Percentiles rank a stretch among this genome's conserved stretches.
phyloP scores from a whole-genome alignment of 2,888 invertebrate genomes.

The Acleris emargana region DNA sequence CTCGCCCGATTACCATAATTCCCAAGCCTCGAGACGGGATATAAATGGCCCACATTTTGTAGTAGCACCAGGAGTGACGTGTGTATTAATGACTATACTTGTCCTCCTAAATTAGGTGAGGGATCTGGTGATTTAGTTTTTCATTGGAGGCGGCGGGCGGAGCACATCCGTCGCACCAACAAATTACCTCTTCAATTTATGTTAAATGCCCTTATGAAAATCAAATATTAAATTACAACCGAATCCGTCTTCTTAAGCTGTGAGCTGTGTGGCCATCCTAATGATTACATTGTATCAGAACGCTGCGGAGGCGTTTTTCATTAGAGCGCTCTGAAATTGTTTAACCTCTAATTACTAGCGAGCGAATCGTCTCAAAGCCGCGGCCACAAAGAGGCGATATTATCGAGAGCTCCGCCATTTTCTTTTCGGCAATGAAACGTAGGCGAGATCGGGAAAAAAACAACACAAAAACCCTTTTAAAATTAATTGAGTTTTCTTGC shows the following conservation, averaged over 20 bases:
- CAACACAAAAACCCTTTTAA: constrained; percentile 84
- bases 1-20: constrained; percentile 83
- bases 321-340: constrained; percentile 59
- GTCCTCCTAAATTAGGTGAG: constrained; percentile 82
- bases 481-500: constrained; percentile 84
- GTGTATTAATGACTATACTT: constrained; percentile 83
- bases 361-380: constrained; percentile 65
- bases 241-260: constrained; percentile 10
- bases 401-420: constrained; percentile 69
- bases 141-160: constrained; percentile 61
- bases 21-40: constrained; percentile 77
- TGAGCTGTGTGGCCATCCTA: constrained; percentile 12
- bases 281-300: constrained; percentile 26
- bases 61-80: constrained; percentile 80
- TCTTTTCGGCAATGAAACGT: constrained; percentile 59
- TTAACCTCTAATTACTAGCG: constrained; percentile 75
- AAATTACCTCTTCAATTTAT: constrained; percentile 45
- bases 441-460: constrained; percentile 73
- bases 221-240: constrained; percentile 26
- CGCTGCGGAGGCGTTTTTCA: constrained; percentile 40
- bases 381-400: constrained; percentile 69
- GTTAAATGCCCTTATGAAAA: constrained; percentile 41
- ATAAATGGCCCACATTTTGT: constrained; percentile 83
- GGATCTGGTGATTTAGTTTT: constrained; percentile 81
- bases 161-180: constrained; percentile 47